These are phyloP conservation scores for Bergia sp. DNA, from an alignment of 92 coral and sea anemone species.

Conservation along the genomic window DNA sequence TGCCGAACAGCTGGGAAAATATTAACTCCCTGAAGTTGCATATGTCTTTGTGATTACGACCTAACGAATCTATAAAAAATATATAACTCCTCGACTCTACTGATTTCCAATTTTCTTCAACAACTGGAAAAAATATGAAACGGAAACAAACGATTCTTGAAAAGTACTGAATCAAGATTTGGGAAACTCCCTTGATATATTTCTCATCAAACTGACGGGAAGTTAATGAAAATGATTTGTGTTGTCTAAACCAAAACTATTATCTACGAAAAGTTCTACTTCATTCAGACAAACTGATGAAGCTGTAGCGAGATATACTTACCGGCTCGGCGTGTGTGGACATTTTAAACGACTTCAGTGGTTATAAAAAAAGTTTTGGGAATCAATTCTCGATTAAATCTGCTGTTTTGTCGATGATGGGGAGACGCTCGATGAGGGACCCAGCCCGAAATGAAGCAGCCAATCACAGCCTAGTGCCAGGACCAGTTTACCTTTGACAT, in stretches of 20 bases:
- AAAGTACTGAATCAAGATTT: background rate
- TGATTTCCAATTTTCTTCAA: background rate
- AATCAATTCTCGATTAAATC: background rate
- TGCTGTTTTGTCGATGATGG: background rate
- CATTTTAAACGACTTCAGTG: background rate
- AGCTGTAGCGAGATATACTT: background rate
- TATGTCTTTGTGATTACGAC: background rate
- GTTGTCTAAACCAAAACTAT: background rate
- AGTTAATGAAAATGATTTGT: background rate
- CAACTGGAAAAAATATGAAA: background rate
- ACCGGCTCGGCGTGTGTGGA: constrained; percentile 20
- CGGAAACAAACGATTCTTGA: background rate
- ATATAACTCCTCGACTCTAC: background rate
- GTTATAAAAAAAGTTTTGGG: background rate
- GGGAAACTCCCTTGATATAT: background rate
- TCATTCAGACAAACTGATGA: background rate
- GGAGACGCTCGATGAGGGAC: constrained; percentile 33
- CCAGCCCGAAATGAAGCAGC: constrained; percentile 32
- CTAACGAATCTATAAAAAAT: background rate
- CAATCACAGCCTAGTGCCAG: constrained; percentile 34
- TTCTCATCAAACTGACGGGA: background rate
- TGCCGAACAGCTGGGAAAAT: constrained; percentile 11
- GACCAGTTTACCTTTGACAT: background rate
- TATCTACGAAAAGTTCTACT: too few species aligned
- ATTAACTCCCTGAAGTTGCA: background rate